These are phyloP conservation scores for Tolypeutes matacus DNA, from an alignment of 2,797 vertebrate genomes.

Conservation along the genomic window DNA sequence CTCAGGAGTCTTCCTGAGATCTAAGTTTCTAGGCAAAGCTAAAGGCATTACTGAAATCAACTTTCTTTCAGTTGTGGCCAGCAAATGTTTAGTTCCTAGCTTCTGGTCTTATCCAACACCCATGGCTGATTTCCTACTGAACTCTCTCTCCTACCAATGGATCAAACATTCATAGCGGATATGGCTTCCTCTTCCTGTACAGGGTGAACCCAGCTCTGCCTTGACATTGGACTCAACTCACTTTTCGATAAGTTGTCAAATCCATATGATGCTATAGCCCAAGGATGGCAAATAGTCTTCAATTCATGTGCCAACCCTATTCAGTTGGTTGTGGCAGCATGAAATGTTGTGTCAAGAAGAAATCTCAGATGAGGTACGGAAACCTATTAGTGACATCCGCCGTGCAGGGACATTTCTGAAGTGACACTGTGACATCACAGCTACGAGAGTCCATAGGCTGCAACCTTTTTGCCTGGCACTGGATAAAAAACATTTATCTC, in stretches of 20 bases:
- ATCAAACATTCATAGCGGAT: neutral
- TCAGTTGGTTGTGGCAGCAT: rapidly evolving
- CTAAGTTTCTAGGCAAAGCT: neutral
- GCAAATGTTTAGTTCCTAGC: too few relatives aligned
- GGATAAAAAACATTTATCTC: neutral
- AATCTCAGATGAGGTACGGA: too few relatives aligned
- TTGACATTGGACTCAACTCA: neutral
- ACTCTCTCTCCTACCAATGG: neutral
- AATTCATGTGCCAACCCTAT: rapidly evolving
- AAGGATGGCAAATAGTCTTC: too few relatives aligned
- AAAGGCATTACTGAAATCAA: neutral
- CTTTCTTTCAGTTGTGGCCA: neutral
- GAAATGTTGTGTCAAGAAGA: rapidly evolving
- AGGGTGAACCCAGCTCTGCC: neutral
- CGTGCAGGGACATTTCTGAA: rapidly evolving
- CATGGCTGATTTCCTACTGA: neutral
- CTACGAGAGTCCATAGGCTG: too few relatives aligned
- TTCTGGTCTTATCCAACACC: neutral
- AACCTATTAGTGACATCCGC: too few relatives aligned
- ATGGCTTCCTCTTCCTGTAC: neutral
- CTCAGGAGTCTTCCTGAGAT: too few relatives aligned
- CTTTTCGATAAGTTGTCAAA: neutral
- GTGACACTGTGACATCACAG: neutral
- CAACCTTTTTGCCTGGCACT: neutral
- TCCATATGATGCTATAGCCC: rapidly evolving